Percentiles rank a stretch among this genome's conserved stretches.
Evolutionary conservation across 2,888 invertebrate genomes (phyloP).

Genomic region (Magallana nippona): DNA sequence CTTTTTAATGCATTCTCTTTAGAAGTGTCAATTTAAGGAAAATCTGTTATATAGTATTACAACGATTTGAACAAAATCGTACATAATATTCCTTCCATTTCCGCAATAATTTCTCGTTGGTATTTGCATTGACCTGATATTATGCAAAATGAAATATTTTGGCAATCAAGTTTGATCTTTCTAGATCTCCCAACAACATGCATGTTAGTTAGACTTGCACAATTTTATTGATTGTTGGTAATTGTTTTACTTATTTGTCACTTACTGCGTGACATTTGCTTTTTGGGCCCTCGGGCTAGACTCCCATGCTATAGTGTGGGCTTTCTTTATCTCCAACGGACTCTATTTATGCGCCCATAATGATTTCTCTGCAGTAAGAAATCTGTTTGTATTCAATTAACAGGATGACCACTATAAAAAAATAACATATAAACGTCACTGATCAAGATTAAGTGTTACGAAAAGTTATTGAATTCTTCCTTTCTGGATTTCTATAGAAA

Average conservation of each 20-base stretch:
- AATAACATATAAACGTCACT: neutral
- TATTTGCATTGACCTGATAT: neutral
- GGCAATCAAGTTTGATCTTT: neutral
- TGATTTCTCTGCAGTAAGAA: conserved; percentile 8
- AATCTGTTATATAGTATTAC: too few species aligned
- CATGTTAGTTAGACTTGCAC: conserved; percentile 9
- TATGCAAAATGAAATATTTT: conserved; percentile 1
- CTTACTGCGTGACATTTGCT: conserved; percentile 10
- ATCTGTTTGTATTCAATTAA: neutral
- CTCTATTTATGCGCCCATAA: conserved; percentile 10
- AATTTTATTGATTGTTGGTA: conserved; percentile 29
- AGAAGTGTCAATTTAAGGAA: too few species aligned
- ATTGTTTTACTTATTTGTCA: conserved; percentile 30
- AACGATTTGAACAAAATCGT: neutral
- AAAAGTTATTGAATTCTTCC: neutral
- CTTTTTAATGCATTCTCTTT: too few species aligned
- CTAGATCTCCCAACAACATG: neutral
- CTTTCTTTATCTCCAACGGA: neutral
- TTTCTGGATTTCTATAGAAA: too few species aligned
- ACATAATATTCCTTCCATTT: neutral
- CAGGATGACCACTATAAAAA: neutral
- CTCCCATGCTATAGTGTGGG: conserved; percentile 9
- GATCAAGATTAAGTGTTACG: neutral
- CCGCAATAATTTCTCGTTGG: conserved; percentile 1
- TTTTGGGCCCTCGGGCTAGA: conserved; percentile 16